These are phyloP conservation scores for Oryctolagus cuniculus DNA, from an alignment of 2,113 vertebrate species.

Conservation along the genomic window DNA sequence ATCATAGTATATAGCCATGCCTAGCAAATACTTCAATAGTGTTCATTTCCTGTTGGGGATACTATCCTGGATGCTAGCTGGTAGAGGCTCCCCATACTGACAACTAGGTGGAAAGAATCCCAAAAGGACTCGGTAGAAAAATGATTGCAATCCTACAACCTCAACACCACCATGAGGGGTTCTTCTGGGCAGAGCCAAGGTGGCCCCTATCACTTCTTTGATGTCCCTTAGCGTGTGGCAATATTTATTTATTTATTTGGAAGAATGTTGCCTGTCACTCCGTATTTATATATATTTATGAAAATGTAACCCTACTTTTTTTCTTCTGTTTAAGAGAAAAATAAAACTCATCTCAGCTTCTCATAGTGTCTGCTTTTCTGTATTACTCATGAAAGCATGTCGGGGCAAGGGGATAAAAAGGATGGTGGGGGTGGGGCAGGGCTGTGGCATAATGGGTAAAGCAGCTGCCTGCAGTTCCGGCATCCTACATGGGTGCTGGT, in stretches of 20 bases:
- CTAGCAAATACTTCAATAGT: background rate
- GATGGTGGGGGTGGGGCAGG: too few relatives aligned
- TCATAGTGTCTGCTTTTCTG: background rate
- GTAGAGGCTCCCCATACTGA: background rate
- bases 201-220: background rate
- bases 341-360: constrained; percentile 83
- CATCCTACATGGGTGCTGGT: too few relatives aligned
- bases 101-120: constrained; percentile 10
- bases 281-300: constrained; percentile 97
- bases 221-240: constrained; percentile 55
- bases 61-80: background rate
- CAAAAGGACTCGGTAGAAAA: constrained; percentile 18
- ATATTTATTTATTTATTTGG: constrained; percentile 98
- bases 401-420: background rate
- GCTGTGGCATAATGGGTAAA: too few relatives aligned
- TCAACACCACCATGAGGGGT: background rate
- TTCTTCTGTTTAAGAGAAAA: constrained; percentile 79
- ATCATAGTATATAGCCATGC: background rate
- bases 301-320: constrained; percentile 76
- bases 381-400: background rate
- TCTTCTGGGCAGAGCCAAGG: background rate
- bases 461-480: too few relatives aligned
- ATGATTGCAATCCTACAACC: background rate
- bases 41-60: background rate
- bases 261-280: constrained; percentile 83